Base-by-base conservation (phyloP, 1,140 invertebrate species). In the Andrena cerasifolii region DNA sequence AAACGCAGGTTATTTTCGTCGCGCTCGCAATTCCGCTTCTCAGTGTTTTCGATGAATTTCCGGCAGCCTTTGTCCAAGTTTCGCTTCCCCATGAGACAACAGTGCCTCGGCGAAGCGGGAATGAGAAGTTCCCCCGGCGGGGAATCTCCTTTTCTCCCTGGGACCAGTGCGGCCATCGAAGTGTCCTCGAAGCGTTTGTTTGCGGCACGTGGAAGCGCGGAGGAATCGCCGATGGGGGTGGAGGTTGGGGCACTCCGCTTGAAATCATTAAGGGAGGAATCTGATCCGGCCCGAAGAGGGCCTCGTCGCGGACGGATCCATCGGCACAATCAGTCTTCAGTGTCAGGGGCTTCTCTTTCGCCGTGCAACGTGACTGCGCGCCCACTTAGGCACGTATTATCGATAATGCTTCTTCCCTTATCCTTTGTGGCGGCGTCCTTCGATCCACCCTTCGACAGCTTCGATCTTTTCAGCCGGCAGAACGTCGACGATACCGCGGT, bases 401-500 rank as follows among this genome's bases (percentile, higher is more conserved):
- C 65, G 70, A 83, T 83, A 84, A 82, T 70, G 62, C 73, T 33
- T 63, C 75, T 59, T 53, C 56, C 66, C 74, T 43, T 12, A 24
- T 24, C 59, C 54, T 26, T 10, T 24, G 24, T 28, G 26, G 6
- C 26, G n/a, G 12, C 26, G n/a, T n/a, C 53, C 4, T n/a, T 53
- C 59, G 71, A 74, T 74, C 59, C 47, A n/a, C 40, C n/a, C n/a
- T 36, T 33, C 53, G 21, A 26, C 4, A 10, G 18, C 43, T 10
- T 36, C 47, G 33, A 26, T 58, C 56, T 24, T 43, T 47, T 47
- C 28, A 18, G 21, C 3, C 49, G 10, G 10, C 18, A 12, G 33
- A 12, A n/a, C 53, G 58, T 83, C 54, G 80, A 80, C 62, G 90
- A 86, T 82, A 87, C 89, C 93, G 87, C 88, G 93, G 91, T 94